phyloP scores from a whole-genome alignment of 2,113 vertebrate genomes.

The Aspidoscelis tigris region DNA sequence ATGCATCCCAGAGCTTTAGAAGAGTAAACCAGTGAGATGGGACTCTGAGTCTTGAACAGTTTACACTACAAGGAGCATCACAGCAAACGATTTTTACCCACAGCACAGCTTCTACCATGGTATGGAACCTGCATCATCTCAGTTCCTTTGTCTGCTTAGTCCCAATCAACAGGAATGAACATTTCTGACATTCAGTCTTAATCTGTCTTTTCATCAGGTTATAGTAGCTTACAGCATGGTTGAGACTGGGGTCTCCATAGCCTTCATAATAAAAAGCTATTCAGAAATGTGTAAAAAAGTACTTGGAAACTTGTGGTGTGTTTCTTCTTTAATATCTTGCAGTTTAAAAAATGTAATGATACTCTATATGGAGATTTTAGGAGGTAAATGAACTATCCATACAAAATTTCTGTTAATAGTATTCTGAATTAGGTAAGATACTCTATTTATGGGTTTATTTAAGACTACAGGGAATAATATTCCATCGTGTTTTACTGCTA shows the following conservation, averaged over 20 bases:
- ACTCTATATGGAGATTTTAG: conserved; percentile 14
- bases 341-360: neutral
- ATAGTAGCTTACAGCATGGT: too few relatives aligned
- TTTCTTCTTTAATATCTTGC: conserved; percentile 25
- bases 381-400: conserved; percentile 38
- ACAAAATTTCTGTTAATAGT: conserved; percentile 20
- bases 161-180: too few relatives aligned
- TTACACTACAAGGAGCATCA: too few relatives aligned
- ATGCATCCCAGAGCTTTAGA: too few relatives aligned
- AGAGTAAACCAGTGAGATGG: too few relatives aligned
- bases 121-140: too few relatives aligned
- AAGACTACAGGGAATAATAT: conserved; percentile 21
- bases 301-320: neutral
- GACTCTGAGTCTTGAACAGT: too few relatives aligned
- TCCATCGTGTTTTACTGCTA: conserved; percentile 15
- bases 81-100: too few relatives aligned
- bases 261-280: neutral
- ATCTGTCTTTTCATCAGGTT: neutral
- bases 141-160: too few relatives aligned
- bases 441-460: conserved; percentile 15
- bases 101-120: too few relatives aligned
- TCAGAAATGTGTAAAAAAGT: too few relatives aligned
- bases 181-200: too few relatives aligned
- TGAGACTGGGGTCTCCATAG: conserved; percentile 32
- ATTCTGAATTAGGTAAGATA: neutral